These are phyloP conservation scores for Hybos culiciformis DNA, from an alignment of 2,888 invertebrate species.

Conservation along the genomic window DNA sequence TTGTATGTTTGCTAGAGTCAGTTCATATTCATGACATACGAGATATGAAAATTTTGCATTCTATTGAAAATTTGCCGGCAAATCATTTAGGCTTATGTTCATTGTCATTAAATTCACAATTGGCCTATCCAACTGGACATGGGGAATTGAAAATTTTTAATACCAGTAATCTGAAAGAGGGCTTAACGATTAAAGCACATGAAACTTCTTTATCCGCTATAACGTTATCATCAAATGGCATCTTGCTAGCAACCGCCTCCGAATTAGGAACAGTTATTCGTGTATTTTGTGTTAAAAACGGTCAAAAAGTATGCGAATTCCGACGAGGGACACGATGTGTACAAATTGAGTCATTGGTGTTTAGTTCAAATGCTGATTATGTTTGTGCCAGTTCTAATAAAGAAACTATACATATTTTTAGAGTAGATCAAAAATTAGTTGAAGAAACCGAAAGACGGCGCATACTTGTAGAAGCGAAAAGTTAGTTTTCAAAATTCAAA, in stretches of 20 bases:
- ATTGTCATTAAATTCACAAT: slow-evolving; percentile 30
- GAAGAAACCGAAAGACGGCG: slow-evolving; percentile 25
- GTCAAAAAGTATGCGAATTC: slow-evolving; percentile 34
- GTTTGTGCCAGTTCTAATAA: slow-evolving; percentile 35
- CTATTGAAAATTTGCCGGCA: slow-evolving; percentile 30
- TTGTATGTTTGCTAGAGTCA: slow-evolving; percentile 31
- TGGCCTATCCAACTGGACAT: slow-evolving; percentile 30
- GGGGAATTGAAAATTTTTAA: slow-evolving; percentile 34
- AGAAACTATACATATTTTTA: slow-evolving; percentile 35
- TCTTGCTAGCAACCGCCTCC: slow-evolving; percentile 32
- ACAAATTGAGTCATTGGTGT: slow-evolving; percentile 31
- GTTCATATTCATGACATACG: slow-evolving; percentile 36
- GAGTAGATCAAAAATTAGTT: slow-evolving; percentile 28
- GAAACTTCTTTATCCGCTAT: slow-evolving; percentile 32
- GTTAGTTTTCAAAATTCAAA: too few relatives aligned
- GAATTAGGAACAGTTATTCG: slow-evolving; percentile 36
- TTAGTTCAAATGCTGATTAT: slow-evolving; percentile 29
- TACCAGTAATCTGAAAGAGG: slow-evolving; percentile 26
- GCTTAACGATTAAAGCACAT: slow-evolving; percentile 31
- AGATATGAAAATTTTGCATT: slow-evolving; percentile 34
- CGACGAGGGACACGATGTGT: slow-evolving; percentile 34
- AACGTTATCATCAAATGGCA: slow-evolving; percentile 31
- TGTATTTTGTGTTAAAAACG: slow-evolving; percentile 34
- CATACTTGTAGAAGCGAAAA: slow-evolving; percentile 6
- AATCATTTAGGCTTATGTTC: slow-evolving; percentile 32